Evolutionary conservation across 2,888 invertebrate genomes (phyloP), one percentile per base, ranked within the genome.

Genomic region (Drosophila villosipedis): DNA sequence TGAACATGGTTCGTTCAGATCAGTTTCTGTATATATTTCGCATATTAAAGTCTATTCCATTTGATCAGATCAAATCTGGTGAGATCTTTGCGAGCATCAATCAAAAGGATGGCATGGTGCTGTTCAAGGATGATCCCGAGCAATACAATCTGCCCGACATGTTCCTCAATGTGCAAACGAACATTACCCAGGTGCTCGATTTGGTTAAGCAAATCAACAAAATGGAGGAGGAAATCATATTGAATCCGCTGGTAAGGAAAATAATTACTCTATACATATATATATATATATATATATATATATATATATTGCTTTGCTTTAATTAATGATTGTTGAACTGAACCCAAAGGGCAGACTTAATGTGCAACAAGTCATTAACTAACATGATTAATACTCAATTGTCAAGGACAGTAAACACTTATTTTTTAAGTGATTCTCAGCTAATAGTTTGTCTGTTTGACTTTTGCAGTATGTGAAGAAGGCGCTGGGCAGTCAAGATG

Each of bases 41-140:
- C n/a, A 5, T 57, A 54, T 22, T n/a, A 28, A 47, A 22, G 3
- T 41, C 25, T 30, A 16, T 54, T 19, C 4, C 4, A 19, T 37
- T 28, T 14, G 16, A 3, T 9, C 30, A 98, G 98, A 99, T 99
- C 91, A 98, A 98, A 94, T 98, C 98, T 92, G 97, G 97, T 64
- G 98, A 99, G 94, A 99, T 99, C 86, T 98, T 96, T 94, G 99
- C 99, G 33, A 97, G 97, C 90, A 99, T 99, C 82, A 98, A 99
- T 94, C 98, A 99, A 94, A 98, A 97, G 93, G 99, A 99, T 94
- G 99, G 99, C 19, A 99, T 99, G 99, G 99, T 99, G 22, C 95
- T 98, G 63, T 99, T 99, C 93, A 96, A 97, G 84, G 99, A 99
- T 91, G 98, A 97, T 93, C 98, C 98, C 14, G 98, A 99, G 92